A percentile compares a stretch with the other conserved stretches of the same genome.
Evolutionary conservation across 2,888 invertebrate species (phyloP).

Genomic region (Embidobia sp.): DNA sequence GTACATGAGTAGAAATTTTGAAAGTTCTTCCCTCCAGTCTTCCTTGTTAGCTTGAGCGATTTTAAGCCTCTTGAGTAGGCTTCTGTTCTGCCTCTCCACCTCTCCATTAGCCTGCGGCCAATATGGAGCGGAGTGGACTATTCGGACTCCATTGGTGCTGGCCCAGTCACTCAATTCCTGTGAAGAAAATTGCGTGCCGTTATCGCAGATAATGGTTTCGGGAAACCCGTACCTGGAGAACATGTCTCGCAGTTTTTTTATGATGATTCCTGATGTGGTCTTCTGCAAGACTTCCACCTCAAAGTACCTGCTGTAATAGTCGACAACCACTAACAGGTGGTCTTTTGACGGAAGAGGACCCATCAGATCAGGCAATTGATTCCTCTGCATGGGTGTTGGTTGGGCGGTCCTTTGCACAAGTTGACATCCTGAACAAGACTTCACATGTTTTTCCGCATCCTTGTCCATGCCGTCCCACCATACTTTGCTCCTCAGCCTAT

Average conservation of each 20-base stretch:
- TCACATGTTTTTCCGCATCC: conserved; percentile 62
- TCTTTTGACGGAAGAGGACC: conserved; percentile 61
- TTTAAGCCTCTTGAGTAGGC: conserved; percentile 68
- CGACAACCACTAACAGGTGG: conserved; percentile 59
- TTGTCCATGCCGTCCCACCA: conserved; percentile 67
- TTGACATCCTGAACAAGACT: conserved; percentile 62
- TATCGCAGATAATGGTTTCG: conserved; percentile 5
- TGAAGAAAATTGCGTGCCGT: conserved; percentile 66
- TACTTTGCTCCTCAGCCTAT: conserved; percentile 63
- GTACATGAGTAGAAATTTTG: conserved; percentile 69
- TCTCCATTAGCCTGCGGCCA: conserved; percentile 70
- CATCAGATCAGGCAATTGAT: conserved; percentile 45
- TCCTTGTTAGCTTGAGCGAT: conserved; percentile 69
- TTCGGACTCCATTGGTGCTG: conserved; percentile 37
- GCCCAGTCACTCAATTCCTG: conserved; percentile 57
- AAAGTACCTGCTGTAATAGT: conserved; percentile 66
- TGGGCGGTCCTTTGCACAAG: conserved; percentile 29
- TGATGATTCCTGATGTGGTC: conserved; percentile 56
- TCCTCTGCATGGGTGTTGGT: conserved; percentile 18
- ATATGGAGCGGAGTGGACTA: conserved; percentile 62
- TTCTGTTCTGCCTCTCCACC: conserved; percentile 70
- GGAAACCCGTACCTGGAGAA: conserved; percentile 50
- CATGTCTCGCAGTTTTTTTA: conserved; percentile 57
- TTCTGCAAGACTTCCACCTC: conserved; percentile 45
- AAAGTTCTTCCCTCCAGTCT: conserved; percentile 57